These are phyloP conservation scores for Portevinia maculata DNA, from an alignment of 2,888 invertebrate genomes.

Conservation along the genomic window DNA sequence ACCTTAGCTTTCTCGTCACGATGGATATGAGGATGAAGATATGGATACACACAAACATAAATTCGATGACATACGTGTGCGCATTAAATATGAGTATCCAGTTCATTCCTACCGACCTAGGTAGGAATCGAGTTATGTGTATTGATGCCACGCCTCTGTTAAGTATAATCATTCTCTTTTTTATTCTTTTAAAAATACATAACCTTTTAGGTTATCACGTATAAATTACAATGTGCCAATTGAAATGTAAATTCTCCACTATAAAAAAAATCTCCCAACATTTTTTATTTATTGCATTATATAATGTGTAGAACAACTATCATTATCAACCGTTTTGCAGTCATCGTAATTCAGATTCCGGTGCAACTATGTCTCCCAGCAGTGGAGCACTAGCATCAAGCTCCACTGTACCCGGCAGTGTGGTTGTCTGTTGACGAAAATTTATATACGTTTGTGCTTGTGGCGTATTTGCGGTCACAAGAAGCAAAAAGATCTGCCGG, in stretches of 20 bases:
- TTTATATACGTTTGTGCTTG: conserved; percentile 48
- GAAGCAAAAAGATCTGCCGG: conserved; percentile 32
- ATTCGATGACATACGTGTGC: no score
- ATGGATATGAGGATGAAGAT: no score
- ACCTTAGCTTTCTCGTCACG: no score
- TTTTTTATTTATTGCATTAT: conserved; percentile 59
- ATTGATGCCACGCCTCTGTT: no score
- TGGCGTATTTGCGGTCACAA: conserved; percentile 43
- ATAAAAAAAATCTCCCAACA: conserved; percentile 17
- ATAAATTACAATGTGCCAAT: background rate
- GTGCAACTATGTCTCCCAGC: conserved; percentile 52
- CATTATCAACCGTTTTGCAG: conserved; percentile 72
- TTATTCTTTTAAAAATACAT: no score
- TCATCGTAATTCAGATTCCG: conserved; percentile 67
- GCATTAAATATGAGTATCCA: no score
- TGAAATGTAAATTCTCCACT: background rate
- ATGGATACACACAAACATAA: no score
- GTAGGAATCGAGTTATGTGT: no score
- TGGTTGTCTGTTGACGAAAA: conserved; percentile 47
- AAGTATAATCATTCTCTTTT: no score
- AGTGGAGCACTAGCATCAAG: conserved; percentile 31
- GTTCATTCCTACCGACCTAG: no score
- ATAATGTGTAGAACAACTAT: conserved; percentile 69
- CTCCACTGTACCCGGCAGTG: background rate
- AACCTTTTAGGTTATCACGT: no score